A percentile compares a stretch with the other conserved stretches of the same genome.
Evolutionary conservation across 2,888 invertebrate genomes (phyloP).

Genomic region (Ochlodes sylvanus): DNA sequence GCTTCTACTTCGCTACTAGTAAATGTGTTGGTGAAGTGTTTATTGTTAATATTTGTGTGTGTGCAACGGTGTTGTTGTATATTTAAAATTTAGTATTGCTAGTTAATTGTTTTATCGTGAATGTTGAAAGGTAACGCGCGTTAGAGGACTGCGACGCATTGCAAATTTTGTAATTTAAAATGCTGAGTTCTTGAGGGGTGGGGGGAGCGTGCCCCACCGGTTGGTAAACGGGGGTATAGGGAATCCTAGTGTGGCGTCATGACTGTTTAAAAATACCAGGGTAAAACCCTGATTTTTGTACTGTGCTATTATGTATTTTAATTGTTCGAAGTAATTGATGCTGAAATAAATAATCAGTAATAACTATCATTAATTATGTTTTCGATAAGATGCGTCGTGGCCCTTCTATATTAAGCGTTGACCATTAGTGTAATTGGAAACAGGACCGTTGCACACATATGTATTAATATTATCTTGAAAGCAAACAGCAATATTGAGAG

Average conservation of each 20-base stretch:
- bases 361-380: no score
- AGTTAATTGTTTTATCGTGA: neutral
- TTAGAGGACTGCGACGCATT: neutral
- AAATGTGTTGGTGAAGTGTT: neutral
- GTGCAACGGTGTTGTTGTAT: neutral
- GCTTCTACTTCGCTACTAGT: slow-evolving; percentile 23
- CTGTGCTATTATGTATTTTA: no score
- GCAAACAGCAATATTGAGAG: slow-evolving; percentile 38
- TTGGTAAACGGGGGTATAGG: no score
- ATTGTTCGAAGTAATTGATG: neutral
- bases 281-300: neutral
- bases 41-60: neutral
- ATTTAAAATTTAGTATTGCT: neutral
- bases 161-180: neutral
- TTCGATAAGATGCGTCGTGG: neutral
- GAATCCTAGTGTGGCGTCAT: no score
- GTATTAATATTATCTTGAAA: slow-evolving; percentile 9
- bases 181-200: neutral
- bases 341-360: neutral
- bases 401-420: neutral
- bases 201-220: no score
- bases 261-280: neutral
- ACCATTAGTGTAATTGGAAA: neutral
- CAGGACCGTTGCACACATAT: slow-evolving; percentile 22
- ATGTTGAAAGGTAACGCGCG: neutral